These are phyloP conservation scores for Pangasius sanitwongsei DNA, from an alignment of 2,797 vertebrate species.

Conservation along the genomic window DNA sequence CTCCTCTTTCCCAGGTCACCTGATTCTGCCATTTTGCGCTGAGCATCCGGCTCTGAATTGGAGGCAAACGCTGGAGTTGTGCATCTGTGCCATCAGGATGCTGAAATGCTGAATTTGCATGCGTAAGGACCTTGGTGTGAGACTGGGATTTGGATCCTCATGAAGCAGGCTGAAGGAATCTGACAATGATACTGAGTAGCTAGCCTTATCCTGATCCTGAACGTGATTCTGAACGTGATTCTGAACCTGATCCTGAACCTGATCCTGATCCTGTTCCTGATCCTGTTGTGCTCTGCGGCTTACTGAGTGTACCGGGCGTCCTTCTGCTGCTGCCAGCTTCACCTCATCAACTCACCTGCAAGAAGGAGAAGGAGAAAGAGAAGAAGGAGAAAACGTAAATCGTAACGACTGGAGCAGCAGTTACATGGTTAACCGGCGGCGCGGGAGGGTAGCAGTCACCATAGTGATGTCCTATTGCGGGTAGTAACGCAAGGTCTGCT, in stretches of 20 bases:
- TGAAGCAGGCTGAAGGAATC: conserved; percentile 51
- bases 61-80: conserved; percentile 42
- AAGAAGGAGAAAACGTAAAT: neutral
- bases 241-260: neutral
- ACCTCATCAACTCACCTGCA: conserved; percentile 4
- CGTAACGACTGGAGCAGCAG: conserved; percentile 41
- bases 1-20: conserved; percentile 74
- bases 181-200: conserved; percentile 41
- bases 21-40: conserved; percentile 84
- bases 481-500: conserved; percentile 41
- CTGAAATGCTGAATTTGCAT: conserved; percentile 36
- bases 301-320: conserved; percentile 29
- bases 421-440: conserved; percentile 62
- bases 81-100: conserved; percentile 34
- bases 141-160: neutral
- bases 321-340: conserved; percentile 11
- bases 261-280: neutral
- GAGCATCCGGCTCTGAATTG: conserved; percentile 54
- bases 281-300: conserved; percentile 28
- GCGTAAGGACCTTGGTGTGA: conserved; percentile 27
- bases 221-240: neutral
- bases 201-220: conserved; percentile 17
- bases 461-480: conserved; percentile 52
- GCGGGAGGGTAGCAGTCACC: conserved; percentile 53
- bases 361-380: neutral